phyloP scores from a whole-genome alignment of 2,888 invertebrate species.

The Marasmarcha lunaedactyla region DNA sequence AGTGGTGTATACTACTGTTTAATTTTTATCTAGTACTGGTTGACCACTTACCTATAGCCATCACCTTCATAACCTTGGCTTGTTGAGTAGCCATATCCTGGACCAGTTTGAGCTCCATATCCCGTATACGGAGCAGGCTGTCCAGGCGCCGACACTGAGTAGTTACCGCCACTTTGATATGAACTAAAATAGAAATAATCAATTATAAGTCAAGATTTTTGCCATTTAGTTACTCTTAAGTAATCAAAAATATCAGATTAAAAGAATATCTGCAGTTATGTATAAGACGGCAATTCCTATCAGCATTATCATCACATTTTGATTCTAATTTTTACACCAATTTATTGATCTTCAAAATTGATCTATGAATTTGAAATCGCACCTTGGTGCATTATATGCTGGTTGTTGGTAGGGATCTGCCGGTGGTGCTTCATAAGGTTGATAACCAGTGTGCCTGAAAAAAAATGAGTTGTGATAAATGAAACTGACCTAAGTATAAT shows the following conservation, averaged over 20 bases:
- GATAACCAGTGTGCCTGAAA: constrained; percentile 51
- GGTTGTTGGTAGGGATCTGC: constrained; percentile 47
- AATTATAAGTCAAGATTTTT: background rate
- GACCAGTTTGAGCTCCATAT: constrained; percentile 40
- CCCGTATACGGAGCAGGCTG: constrained; percentile 39
- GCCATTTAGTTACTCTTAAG: background rate
- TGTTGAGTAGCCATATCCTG: constrained; percentile 51
- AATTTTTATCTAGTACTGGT: too few relatives aligned
- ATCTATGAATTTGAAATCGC: constrained; percentile 7
- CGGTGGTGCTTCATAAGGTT: constrained; percentile 48
- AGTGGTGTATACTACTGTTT: too few relatives aligned
- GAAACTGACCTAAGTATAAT: too few relatives aligned
- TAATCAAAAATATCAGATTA: background rate
- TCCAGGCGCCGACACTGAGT: constrained; percentile 32
- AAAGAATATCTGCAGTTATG: constrained; percentile 47
- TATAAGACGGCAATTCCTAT: constrained; percentile 67
- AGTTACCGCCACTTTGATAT: constrained; percentile 44
- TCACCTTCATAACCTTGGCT: constrained; percentile 52
- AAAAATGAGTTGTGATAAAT: constrained; percentile 3
- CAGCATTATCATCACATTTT: constrained; percentile 13
- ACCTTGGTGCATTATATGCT: constrained; percentile 46
- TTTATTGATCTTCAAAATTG: constrained; percentile 24
- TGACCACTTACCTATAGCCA: constrained; percentile 48
- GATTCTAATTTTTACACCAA: too few relatives aligned
- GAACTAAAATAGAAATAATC: constrained; percentile 26